These are phyloP conservation scores for Porites australiensis DNA, from an alignment of 64 coral and sea anemone genomes.

Conservation along the genomic window DNA sequence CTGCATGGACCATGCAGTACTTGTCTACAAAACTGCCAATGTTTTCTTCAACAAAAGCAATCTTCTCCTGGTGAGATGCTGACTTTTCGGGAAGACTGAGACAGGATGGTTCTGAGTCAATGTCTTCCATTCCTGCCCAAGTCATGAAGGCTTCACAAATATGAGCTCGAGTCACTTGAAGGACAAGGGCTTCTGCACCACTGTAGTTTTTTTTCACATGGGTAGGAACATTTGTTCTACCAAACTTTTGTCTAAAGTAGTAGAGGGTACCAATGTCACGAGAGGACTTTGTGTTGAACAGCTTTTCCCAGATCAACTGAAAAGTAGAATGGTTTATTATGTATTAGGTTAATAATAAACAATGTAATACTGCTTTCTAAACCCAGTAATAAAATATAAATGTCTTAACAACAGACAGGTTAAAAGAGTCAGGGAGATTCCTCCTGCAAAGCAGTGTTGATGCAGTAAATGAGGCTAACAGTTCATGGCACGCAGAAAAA, in stretches of 20 bases:
- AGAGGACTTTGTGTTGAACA: not conserved
- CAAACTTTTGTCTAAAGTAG: conserved; percentile 30
- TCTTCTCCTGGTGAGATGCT: not conserved
- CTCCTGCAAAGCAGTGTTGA: too few relatives aligned
- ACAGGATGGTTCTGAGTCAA: not conserved
- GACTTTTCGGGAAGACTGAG: not conserved
- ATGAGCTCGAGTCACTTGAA: not conserved
- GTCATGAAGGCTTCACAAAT: conserved; percentile 33
- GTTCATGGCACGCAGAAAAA: too few relatives aligned
- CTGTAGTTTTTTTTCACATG: conserved; percentile 14
- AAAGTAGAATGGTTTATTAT: not conserved
- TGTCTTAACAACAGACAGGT: too few relatives aligned
- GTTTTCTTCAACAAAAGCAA: not conserved
- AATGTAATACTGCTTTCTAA: too few relatives aligned
- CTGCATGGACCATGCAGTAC: not conserved
- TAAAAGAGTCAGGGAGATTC: too few relatives aligned
- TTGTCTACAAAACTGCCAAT: conserved; percentile 26
- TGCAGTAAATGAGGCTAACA: too few relatives aligned
- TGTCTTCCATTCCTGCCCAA: not conserved
- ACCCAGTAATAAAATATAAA: too few relatives aligned
- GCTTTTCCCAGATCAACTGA: conserved; percentile 12
- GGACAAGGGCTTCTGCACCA: not conserved
- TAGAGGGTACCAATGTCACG: conserved; percentile 27
- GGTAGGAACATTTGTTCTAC: not conserved
- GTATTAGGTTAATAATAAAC: too few relatives aligned